phyloP scores from a whole-genome alignment of 2,113 vertebrate species.

The Nannobrachium achirus region DNA sequence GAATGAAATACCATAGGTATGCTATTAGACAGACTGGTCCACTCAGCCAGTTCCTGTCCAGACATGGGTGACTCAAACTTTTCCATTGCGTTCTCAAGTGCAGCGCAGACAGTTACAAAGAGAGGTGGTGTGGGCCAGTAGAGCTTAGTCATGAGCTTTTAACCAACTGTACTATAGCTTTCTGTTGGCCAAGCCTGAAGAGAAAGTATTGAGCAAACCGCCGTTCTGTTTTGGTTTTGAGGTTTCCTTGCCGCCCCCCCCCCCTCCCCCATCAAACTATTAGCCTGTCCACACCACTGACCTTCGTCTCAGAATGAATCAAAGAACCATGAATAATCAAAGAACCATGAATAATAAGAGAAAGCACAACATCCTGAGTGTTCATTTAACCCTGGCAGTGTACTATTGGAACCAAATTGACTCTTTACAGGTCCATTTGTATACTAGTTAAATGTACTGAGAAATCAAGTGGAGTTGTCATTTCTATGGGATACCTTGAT shows the following conservation, averaged over 20 bases:
- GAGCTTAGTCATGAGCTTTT: slow-evolving; percentile 72
- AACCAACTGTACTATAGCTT: slow-evolving; percentile 54
- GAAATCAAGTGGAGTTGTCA: background rate
- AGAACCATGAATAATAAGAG: background rate
- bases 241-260: slow-evolving; percentile 21
- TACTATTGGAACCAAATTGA: too few species aligned
- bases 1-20: slow-evolving; percentile 59
- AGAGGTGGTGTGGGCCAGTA: slow-evolving; percentile 60
- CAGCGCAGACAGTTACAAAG: slow-evolving; percentile 54
- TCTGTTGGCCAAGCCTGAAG: slow-evolving; percentile 55
- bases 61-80: slow-evolving; percentile 74
- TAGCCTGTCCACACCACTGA: slow-evolving; percentile 35
- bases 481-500: background rate
- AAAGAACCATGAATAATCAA: slow-evolving; percentile 20
- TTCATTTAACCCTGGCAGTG: too few species aligned
- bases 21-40: slow-evolving; percentile 56
- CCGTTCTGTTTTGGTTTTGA: slow-evolving; percentile 67
- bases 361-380: background rate
- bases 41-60: slow-evolving; percentile 73
- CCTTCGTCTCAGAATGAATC: slow-evolving; percentile 62
- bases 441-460: too few species aligned
- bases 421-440: too few species aligned
- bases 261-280: slow-evolving; percentile 46
- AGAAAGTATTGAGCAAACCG: slow-evolving; percentile 29
- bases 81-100: slow-evolving; percentile 62